Evolutionary conservation across 2,888 invertebrate species (phyloP), one percentile per base, ranked within the genome.

Genomic region (Lapara coniferarum): DNA sequence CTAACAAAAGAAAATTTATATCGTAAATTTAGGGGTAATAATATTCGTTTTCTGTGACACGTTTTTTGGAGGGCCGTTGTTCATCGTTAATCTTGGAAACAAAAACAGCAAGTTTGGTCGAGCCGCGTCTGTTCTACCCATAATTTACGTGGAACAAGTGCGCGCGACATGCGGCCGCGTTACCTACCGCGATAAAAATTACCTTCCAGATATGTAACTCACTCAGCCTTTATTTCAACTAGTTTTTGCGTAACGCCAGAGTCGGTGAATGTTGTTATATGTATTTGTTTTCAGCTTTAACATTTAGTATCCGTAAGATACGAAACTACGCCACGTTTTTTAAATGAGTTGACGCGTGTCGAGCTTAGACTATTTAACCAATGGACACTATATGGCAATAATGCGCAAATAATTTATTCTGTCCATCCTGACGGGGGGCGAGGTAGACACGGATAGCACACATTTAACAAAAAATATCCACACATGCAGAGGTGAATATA

Each of bases 1-100:
- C 80, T 83, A 85, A 86, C 88, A 87, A 88, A 85, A 87, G 88
- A 84, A 87, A 88, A 90, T 90, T 87, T 91, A 89, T 88, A 88
- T 86, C 85, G 86, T 79, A 88, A 90, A 89, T 89, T 91, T 90
- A 82, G 83, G 86, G 86, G 87, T 85, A 89, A 90, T 90, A 90
- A 89, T 89, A 88, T 25, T 25, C 25, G 89, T 89, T 89, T 85
- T 88, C 85, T 86, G 90, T 90, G 90, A 90, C 90, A 88, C 88
- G 85, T 89, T 91, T 91, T 91, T 91, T 89, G 87, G 88, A 87
- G 88, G 85, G 89, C 84, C 87, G 89, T 89, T 89, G 89, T 90
- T 91, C 90, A 89, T 92, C 90, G 92, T 92, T 93, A 91, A 92
- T 92, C 91, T 92, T 92, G 86, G 88, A 90, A 92, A 92, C 90